A percentile compares a stretch with the other conserved stretches of the same genome.
phyloP scores from a whole-genome alignment of 2,888 invertebrate genomes.

The Chromoteleia sp. region DNA sequence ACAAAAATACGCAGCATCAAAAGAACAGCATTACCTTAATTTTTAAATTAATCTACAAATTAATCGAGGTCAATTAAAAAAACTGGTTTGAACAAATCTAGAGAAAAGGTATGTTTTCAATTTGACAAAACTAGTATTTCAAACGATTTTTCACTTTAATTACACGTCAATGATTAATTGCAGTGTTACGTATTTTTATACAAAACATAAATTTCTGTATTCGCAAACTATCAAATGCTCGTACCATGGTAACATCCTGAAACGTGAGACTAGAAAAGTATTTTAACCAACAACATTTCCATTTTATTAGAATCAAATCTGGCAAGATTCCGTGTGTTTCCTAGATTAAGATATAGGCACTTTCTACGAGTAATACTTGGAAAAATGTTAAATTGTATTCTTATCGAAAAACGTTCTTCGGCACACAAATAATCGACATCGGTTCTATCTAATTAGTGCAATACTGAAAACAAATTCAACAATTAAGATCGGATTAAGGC shows the following conservation, averaged over 20 bases:
- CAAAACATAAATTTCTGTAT: slow-evolving; percentile 29
- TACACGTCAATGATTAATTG: no score
- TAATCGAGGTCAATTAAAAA: no score
- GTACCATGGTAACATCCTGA: slow-evolving; percentile 76
- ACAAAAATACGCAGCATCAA: slow-evolving; percentile 40
- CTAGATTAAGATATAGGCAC: slow-evolving; percentile 81
- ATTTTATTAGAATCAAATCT: slow-evolving; percentile 56
- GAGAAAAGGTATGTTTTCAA: no score
- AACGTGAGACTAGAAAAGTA: slow-evolving; percentile 73
- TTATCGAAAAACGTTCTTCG: slow-evolving; percentile 31
- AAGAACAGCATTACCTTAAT: no score
- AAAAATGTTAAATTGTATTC: slow-evolving; percentile 69
- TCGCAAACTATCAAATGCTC: slow-evolving; percentile 74
- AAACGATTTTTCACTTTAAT: no score
- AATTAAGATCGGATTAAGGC: slow-evolving; percentile 47
- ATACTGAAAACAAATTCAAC: slow-evolving; percentile 14
- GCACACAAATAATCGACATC: slow-evolving; percentile 56
- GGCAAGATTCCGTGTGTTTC: slow-evolving; percentile 56
- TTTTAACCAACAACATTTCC: slow-evolving; percentile 53
- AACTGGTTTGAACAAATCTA: no score
- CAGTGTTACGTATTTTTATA: slow-evolving; percentile 30
- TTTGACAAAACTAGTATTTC: no score
- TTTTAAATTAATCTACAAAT: no score
- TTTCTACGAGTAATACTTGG: slow-evolving; percentile 80
- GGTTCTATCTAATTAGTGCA: slow-evolving; percentile 29